Conservation (phyloP, 2,888 invertebrate species). For the Conomelus anceps region DNA sequence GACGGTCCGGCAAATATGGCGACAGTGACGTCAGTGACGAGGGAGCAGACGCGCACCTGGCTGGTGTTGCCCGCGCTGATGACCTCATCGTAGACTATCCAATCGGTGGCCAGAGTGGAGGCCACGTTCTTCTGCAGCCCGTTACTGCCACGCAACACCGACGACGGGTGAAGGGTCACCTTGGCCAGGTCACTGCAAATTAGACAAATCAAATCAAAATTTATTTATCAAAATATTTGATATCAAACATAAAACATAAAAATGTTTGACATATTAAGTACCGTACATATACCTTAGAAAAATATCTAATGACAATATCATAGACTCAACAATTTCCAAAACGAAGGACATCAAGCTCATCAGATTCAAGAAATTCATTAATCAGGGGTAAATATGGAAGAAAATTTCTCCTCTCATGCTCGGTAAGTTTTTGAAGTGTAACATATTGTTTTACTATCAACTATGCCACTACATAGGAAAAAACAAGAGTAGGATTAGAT, state of each 20-base stretch:
- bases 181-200: conserved; percentile 52
- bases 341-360: no score
- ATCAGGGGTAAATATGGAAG: no score
- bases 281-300: no score
- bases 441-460: no score
- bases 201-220: conserved; percentile 12
- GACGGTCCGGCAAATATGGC: conserved; percentile 70
- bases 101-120: conserved; percentile 60
- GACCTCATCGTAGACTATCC: conserved; percentile 84
- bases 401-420: no score
- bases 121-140: conserved; percentile 42
- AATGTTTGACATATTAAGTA: no score
- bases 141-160: conserved; percentile 46
- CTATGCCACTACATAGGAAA: no score
- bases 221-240: background rate
- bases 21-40: conserved; percentile 74
- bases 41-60: conserved; percentile 69
- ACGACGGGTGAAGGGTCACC: conserved; percentile 55
- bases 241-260: background rate
- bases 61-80: conserved; percentile 61
- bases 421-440: no score
- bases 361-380: no score
- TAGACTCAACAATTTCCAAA: no score
- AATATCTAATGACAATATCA: no score
- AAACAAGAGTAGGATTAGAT: no score